Conservation (phyloP, 64 coral and sea anemone species). For the Dendrophyllia cribrosa region DNA sequence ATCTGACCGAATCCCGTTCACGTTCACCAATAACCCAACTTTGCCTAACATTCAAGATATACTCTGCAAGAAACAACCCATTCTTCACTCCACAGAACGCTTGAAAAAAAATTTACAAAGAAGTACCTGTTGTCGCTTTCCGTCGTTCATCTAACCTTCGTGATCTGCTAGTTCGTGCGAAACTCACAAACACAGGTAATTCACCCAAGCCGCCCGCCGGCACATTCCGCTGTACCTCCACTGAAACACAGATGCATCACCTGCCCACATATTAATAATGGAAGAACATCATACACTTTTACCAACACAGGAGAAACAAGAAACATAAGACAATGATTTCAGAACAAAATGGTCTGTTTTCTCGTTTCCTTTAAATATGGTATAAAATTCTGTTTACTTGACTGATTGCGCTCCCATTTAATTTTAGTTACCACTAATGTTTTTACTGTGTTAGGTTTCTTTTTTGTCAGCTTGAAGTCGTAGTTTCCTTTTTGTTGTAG, state of each 20-base stretch:
- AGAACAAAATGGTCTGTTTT: too few relatives aligned
- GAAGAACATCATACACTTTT: slow-evolving; percentile 30
- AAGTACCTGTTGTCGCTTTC: slow-evolving; percentile 55
- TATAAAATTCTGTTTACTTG: too few relatives aligned
- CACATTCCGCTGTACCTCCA: slow-evolving; percentile 51
- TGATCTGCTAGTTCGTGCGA: slow-evolving; percentile 58
- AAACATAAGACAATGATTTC: too few relatives aligned
- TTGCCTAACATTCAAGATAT: slow-evolving; percentile 50
- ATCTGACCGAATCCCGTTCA: slow-evolving; percentile 33
- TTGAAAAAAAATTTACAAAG: slow-evolving; percentile 54
- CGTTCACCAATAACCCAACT: slow-evolving; percentile 55
- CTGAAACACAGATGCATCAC: slow-evolving; percentile 44
- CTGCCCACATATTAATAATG: slow-evolving; percentile 28
- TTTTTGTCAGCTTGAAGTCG: too few relatives aligned
- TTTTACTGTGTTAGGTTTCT: too few relatives aligned
- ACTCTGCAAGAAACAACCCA: slow-evolving; percentile 43
- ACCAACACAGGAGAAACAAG: neutral
- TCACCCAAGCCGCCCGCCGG: slow-evolving; percentile 25
- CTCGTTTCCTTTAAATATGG: too few relatives aligned
- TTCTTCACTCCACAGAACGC: slow-evolving; percentile 66
- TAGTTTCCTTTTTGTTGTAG: too few relatives aligned
- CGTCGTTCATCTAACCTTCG: slow-evolving; percentile 39
- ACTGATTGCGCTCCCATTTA: too few relatives aligned
- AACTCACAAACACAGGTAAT: slow-evolving; percentile 4
- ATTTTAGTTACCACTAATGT: too few relatives aligned